A percentile compares a stretch with the other conserved stretches of the same genome.
These are phyloP conservation scores for Noturus placidus DNA, from an alignment of 2,113 vertebrate genomes.

Conservation along the genomic window DNA sequence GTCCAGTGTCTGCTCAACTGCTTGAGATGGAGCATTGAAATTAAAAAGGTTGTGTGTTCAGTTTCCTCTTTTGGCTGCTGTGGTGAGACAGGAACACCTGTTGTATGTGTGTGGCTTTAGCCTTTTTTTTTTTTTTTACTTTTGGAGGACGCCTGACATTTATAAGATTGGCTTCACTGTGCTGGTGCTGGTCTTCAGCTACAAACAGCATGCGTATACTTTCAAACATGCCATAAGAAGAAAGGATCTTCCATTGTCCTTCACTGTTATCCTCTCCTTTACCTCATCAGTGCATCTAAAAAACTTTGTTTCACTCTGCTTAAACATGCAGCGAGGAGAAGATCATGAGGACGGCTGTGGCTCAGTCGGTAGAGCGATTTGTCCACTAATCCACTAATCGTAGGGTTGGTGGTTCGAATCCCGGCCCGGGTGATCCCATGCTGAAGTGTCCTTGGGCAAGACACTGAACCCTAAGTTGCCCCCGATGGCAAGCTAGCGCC, in stretches of 20 bases:
- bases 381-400: too few relatives aligned
- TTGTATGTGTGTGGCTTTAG: conserved; percentile 44
- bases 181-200: conserved; percentile 51
- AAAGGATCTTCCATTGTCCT: background rate
- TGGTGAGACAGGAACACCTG: conserved; percentile 53
- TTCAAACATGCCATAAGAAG: background rate
- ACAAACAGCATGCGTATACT: background rate
- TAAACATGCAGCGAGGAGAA: conserved; percentile 59
- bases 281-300: conserved; percentile 43
- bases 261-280: conserved; percentile 3
- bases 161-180: conserved; percentile 63
- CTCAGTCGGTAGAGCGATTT: too few relatives aligned
- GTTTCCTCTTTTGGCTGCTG: conserved; percentile 25
- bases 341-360: conserved; percentile 54
- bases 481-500: too few relatives aligned
- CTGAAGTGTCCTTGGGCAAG: too few relatives aligned
- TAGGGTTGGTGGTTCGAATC: too few relatives aligned
- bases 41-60: conserved; percentile 62
- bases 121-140: conserved; percentile 38
- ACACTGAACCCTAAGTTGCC: too few relatives aligned
- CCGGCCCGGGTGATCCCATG: too few relatives aligned
- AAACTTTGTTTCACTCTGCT: background rate
- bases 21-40: conserved; percentile 67
- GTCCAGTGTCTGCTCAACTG: conserved; percentile 69
- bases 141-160: conserved; percentile 69